Percentiles rank a stretch among this genome's conserved stretches.
phyloP scores from a whole-genome alignment of 2,113 vertebrate genomes.

The Xiphophorus couchianus region DNA sequence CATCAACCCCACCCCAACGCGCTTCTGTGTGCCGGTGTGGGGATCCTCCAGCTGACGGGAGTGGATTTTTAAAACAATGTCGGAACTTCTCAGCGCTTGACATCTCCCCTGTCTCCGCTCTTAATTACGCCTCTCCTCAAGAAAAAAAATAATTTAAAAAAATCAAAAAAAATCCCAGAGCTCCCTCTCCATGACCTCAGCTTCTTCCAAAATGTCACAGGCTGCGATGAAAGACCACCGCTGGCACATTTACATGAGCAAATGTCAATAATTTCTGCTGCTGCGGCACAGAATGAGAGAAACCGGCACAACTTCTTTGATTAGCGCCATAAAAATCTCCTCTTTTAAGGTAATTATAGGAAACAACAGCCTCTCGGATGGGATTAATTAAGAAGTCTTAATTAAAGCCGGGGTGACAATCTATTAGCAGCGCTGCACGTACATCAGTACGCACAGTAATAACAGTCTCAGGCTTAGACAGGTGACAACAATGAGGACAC shows the following conservation, averaged over 20 bases:
- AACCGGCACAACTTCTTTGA: slow-evolving; percentile 3
- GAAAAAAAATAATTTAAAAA: slow-evolving; percentile 13
- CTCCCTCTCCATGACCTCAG: slow-evolving; percentile 37
- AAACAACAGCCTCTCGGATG: not conserved
- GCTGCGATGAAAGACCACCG: slow-evolving; percentile 51
- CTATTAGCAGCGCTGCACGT: slow-evolving; percentile 6
- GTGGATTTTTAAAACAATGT: slow-evolving; percentile 13
- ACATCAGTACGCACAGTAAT: slow-evolving; percentile 14
- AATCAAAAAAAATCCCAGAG: slow-evolving; percentile 30
- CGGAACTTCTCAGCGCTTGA: not conserved
- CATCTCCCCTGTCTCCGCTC: slow-evolving; percentile 21
- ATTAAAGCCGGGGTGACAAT: slow-evolving; percentile 1
- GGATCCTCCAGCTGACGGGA: slow-evolving; percentile 11
- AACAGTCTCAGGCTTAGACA: slow-evolving; percentile 10
- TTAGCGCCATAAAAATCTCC: not conserved
- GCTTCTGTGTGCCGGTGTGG: not conserved
- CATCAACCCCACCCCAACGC: slow-evolving; percentile 36
- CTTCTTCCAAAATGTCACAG: slow-evolving; percentile 66
- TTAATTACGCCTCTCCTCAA: slow-evolving; percentile 39
- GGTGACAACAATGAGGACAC: slow-evolving; percentile 28
- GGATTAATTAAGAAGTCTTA: not conserved
- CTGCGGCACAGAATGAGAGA: slow-evolving; percentile 11
- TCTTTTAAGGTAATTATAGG: not conserved
- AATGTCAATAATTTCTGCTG: slow-evolving; percentile 59
- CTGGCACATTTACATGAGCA: slow-evolving; percentile 67